Conservation (phyloP, 2,113 vertebrate genomes). For the Pristiophorus japonicus region DNA sequence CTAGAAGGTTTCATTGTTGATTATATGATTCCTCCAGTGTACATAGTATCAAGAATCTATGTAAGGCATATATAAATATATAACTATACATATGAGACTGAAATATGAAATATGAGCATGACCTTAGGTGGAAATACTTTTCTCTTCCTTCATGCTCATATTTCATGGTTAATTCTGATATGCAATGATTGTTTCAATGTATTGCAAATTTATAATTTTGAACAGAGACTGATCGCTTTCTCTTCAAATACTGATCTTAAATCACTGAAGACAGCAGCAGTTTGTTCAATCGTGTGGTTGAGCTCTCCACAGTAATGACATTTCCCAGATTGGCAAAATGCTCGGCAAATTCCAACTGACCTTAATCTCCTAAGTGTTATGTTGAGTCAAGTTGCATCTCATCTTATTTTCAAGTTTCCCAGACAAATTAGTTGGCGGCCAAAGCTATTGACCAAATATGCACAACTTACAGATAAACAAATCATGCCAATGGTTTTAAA, state of each 20-base stretch:
- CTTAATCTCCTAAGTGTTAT: neutral
- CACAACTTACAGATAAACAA: neutral
- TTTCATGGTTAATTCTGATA: neutral
- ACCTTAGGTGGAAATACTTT: neutral
- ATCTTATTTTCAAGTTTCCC: neutral
- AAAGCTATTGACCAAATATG: neutral
- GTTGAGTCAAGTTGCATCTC: neutral
- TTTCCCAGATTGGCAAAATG: constrained; percentile 16
- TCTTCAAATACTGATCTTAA: constrained; percentile 11
- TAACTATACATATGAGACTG: too few species aligned
- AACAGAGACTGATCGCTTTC: neutral
- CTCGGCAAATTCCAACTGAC: neutral
- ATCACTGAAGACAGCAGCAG: neutral
- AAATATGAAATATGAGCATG: too few species aligned
- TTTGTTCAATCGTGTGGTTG: constrained; percentile 26
- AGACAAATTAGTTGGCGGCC: neutral
- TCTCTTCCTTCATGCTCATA: neutral
- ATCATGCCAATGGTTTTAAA: neutral
- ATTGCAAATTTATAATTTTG: neutral
- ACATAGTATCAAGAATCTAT: neutral
- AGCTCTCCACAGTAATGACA: constrained; percentile 7
- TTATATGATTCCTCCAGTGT: neutral
- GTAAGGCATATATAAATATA: neutral
- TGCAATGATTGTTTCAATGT: neutral
- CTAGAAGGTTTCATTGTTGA: too few species aligned